Evolutionary conservation across 2,113 vertebrate species (phyloP).

Genomic region (human): DNA sequence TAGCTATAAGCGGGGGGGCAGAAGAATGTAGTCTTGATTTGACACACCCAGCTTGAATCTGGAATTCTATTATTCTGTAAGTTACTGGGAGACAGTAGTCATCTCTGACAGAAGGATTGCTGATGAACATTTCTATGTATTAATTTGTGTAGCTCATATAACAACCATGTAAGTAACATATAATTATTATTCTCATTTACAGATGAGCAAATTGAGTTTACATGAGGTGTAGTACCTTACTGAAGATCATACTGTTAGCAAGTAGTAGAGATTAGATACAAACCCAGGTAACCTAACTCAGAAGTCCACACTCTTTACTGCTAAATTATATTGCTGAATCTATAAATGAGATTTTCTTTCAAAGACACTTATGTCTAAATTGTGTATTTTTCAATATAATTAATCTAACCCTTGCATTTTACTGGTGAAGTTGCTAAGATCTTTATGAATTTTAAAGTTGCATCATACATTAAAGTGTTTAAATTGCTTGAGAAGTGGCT

Average conservation of each 20-base stretch:
- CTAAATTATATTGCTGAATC: not conserved
- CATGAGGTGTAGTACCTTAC: not conserved
- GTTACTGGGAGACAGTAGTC: not conserved
- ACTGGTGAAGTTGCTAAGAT: too few relatives aligned
- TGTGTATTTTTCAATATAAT: not conserved
- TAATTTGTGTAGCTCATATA: not conserved
- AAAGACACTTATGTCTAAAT: not conserved
- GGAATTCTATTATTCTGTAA: not conserved
- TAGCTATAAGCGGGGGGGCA: not conserved
- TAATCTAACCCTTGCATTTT: not conserved
- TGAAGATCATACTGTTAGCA: not conserved
- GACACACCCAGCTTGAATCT: not conserved
- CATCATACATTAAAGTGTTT: not conserved
- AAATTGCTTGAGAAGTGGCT: not conserved
- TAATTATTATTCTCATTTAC: not conserved
- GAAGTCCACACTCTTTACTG: not conserved
- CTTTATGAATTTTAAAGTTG: not conserved
- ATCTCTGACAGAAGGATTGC: not conserved
- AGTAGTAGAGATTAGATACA: not conserved
- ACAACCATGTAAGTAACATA: not conserved
- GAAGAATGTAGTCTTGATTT: not conserved
- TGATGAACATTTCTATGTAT: not conserved
- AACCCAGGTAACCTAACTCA: not conserved
- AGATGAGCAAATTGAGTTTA: not conserved
- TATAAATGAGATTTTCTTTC: not conserved